Evolutionary conservation across 2,888 invertebrate species (phyloP), one percentile per base, ranked within the genome.

Genomic region (Chaitophorus viminalis): DNA sequence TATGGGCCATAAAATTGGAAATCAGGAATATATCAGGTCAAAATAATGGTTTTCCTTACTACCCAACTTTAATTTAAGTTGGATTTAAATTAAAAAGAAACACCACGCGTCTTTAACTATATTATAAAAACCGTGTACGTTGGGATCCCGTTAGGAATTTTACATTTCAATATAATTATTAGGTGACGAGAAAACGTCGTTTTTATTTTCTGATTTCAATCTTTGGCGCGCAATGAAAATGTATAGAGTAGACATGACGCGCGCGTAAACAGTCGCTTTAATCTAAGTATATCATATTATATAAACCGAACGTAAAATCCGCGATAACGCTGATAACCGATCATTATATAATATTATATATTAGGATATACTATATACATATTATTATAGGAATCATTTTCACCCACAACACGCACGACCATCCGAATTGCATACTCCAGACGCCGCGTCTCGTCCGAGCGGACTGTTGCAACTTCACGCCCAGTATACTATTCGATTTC

Each of bases 351-450:
- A n/a, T n/a, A n/a, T n/a, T n/a, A n/a, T n/a, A n/a, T n/a, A n/a
- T n/a, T n/a, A n/a, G n/a, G n/a, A n/a, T n/a, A n/a, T n/a, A n/a
- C n/a, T n/a, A n/a, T n/a, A n/a, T n/a, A n/a, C n/a, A n/a, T n/a
- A n/a, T n/a, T n/a, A n/a, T n/a, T n/a, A 46, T 46, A 72, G 25
- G 6, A 54, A 33, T 17, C 1, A 31, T 75, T 74, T 74, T 36
- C 83, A 83, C 52, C 54, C 11, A 74, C 36, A 82, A 29, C 60
- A 39, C 74, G 11, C 74, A 75, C 36, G 36, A 29, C 60, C 75
- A 65, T 76, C 75, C 39, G 75, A 65, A 65, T 65, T 84, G 31
- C 75, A 31, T 76, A 84, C 75, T 11, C 75, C 46, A 4, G 29
- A 46, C 79, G 46, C 75, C 65, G 75, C 65, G 75, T 65, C 29